Conservation (phyloP, 1,140 invertebrate genomes). For the Penaeus japonicus region DNA sequence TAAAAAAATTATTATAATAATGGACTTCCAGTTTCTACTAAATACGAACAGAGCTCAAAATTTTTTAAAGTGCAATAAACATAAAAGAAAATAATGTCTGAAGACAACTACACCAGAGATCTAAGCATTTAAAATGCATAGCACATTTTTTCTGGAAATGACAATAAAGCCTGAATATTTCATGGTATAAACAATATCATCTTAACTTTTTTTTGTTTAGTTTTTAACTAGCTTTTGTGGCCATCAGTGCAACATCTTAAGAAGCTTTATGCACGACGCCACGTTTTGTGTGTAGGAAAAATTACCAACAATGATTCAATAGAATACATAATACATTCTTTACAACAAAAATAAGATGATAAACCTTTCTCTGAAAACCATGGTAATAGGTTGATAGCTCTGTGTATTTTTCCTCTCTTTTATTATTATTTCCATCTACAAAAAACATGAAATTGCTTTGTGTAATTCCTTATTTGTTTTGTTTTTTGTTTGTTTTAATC, state of each 20-base stretch:
- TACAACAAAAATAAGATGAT: conserved; percentile 27
- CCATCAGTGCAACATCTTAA: conserved; percentile 28
- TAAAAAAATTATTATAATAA: not conserved
- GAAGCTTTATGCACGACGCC: conserved; percentile 41
- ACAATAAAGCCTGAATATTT: conserved; percentile 51
- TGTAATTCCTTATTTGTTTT: conserved; percentile 25
- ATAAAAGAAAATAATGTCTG: not conserved
- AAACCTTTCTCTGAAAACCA: conserved; percentile 27
- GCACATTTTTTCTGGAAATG: conserved; percentile 38
- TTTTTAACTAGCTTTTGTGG: conserved; percentile 37
- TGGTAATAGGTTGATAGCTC: conserved; percentile 50
- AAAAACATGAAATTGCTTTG: conserved; percentile 31
- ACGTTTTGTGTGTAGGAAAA: conserved; percentile 32
- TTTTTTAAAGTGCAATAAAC: conserved; percentile 21
- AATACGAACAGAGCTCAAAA: conserved; percentile 43
- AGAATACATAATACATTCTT: conserved; percentile 37
- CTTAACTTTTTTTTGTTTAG: not conserved
- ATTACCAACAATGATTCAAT: conserved; percentile 39
- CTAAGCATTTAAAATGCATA: conserved; percentile 52
- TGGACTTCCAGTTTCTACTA: conserved; percentile 13
- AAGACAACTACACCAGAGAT: conserved; percentile 46
- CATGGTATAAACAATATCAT: conserved; percentile 14
- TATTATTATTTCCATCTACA: conserved; percentile 22
- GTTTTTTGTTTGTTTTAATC: conserved; percentile 28
- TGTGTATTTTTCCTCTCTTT: conserved; percentile 37